phyloP scores from a whole-genome alignment of 2,888 invertebrate genomes.

The Xestobium rufovillosum region DNA sequence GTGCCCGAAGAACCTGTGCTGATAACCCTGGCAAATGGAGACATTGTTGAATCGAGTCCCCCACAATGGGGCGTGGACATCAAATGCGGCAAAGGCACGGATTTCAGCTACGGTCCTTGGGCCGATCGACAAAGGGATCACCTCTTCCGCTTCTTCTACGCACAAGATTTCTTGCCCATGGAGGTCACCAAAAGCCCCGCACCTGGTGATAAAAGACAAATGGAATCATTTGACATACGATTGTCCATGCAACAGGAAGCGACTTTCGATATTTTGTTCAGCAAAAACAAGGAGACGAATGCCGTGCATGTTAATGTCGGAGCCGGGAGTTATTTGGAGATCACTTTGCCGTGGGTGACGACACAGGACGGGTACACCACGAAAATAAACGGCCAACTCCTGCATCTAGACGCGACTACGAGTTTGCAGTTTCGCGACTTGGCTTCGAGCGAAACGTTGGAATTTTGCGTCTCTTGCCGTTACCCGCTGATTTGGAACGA shows the following conservation, averaged over 20 bases:
- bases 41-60: slow-evolving; percentile 85
- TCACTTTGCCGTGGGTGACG: slow-evolving; percentile 93
- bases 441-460: slow-evolving; percentile 89
- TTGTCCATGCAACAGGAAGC: slow-evolving; percentile 87
- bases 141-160: slow-evolving; percentile 93
- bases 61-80: slow-evolving; percentile 95
- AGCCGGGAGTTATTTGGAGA: slow-evolving; percentile 91
- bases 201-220: slow-evolving; percentile 81
- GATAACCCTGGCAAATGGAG: slow-evolving; percentile 84
- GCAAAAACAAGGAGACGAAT: slow-evolving; percentile 91
- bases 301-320: slow-evolving; percentile 94
- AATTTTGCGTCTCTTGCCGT: slow-evolving; percentile 80
- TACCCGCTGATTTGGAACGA: slow-evolving; percentile 96
- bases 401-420: slow-evolving; percentile 92
- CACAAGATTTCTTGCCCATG: slow-evolving; percentile 74
- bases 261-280: slow-evolving; percentile 92
- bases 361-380: slow-evolving; percentile 76
- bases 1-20: slow-evolving; percentile 89
- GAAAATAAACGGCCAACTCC: slow-evolving; percentile 85
- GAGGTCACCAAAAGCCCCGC: slow-evolving; percentile 73
- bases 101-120: slow-evolving; percentile 98
- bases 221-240: slow-evolving; percentile 87
- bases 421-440: slow-evolving; percentile 88
- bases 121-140: slow-evolving; percentile 95
- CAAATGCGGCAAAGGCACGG: slow-evolving; percentile 88